Base-by-base conservation (phyloP, 2,113 vertebrate genomes). In the Rhegmatorhina hoffmannsi region DNA sequence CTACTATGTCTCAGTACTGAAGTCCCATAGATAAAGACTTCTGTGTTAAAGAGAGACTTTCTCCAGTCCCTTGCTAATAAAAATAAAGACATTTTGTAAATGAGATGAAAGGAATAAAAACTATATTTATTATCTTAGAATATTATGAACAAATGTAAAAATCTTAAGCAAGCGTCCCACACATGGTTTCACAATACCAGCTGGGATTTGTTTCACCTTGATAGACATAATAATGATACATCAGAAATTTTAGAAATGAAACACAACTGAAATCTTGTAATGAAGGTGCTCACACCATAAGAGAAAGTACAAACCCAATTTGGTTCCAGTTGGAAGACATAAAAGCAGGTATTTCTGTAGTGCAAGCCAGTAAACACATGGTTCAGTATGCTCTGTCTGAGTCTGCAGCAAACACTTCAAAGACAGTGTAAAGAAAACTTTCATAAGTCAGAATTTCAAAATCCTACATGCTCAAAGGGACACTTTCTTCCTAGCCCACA, bases 211-310 rank as follows among this genome's bases (percentile, higher is more conserved):
- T 55, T 92, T 81, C 52, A 78, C n/a, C 20, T 58, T 33, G 12
- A 2, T 63, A 49, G 9, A 14, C 0, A 0, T 33, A 52, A 21
- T 43, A 81, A 62, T 9, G 13, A n/a, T n/a, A 50, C 0, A 2
- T 24, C 23, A 59, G 49, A 33, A 72, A 3, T 9, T 52, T 72
- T 33, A 59, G 43, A 87, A 43, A 17, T 20, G n/a, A 78, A 50
- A 13, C 6, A 38, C 29, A 67, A 44, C 17, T 36, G 23, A 90
- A 59, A 36, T 24, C 9, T n/a, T 63, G 13, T n/a, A 52, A 29
- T 19, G 13, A 79, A 58, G 13, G 1, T 26, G 33, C 28, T 79
- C 11, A 44, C 11, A 83, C 21, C 23, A 53, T 9, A 72, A 76
- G 6, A 68, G n/a, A 88, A 86, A 53, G 16, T 16, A 69, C 7